Percentiles rank a stretch among this genome's conserved stretches.
These are phyloP conservation scores for Microtus richardsoni DNA, from an alignment of 2,113 vertebrate species.

Conservation along the genomic window DNA sequence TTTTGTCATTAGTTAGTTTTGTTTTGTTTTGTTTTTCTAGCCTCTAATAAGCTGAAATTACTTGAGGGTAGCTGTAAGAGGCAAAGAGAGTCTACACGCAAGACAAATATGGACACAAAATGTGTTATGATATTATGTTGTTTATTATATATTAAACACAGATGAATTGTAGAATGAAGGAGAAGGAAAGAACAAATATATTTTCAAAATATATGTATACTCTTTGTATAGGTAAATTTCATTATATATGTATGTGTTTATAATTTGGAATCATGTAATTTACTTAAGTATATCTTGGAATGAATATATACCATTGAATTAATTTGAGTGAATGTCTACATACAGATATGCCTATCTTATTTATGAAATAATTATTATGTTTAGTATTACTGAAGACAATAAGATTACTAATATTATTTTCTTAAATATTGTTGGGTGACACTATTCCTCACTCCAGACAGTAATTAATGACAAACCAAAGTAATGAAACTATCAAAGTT, in stretches of 20 bases:
- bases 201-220: not conserved
- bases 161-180: not conserved
- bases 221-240: not conserved
- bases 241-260: not conserved
- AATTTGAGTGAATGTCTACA: not conserved
- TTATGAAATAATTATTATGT: not conserved
- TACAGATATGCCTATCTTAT: not conserved
- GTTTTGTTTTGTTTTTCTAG: not conserved
- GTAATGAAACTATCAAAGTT: not conserved
- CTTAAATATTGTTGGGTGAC: not conserved
- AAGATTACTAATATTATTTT: not conserved
- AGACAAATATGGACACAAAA: not conserved
- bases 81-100: slow-evolving; percentile 11
- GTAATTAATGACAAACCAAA: not conserved
- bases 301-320: not conserved
- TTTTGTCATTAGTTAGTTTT: not conserved
- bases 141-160: not conserved
- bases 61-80: slow-evolving; percentile 51
- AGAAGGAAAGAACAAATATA: not conserved
- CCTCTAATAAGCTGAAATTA: slow-evolving; percentile 11
- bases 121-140: not conserved
- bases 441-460: not conserved
- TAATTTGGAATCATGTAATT: not conserved
- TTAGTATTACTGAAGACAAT: not conserved
- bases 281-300: not conserved